Evolutionary conservation across 2,888 invertebrate species (phyloP), one percentile per base, ranked within the genome.

Genomic region (Flabesymbios commensalis): DNA sequence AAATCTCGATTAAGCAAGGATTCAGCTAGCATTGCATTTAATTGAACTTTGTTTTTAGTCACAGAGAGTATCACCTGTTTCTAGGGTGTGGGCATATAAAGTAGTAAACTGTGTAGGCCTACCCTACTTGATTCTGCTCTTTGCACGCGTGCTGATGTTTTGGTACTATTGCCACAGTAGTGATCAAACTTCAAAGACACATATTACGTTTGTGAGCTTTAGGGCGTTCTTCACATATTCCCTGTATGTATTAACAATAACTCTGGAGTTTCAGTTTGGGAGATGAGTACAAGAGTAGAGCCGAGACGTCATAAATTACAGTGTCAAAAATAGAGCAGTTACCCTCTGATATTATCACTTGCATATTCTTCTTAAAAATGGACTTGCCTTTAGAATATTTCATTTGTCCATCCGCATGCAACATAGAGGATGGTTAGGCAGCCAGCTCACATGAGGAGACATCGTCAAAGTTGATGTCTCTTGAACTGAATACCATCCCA

Each of bases 391-490:
- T 47, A 3, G 41, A 26, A 24, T 59, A 28, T 17, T 43, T 33
- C 45, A 61, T 58, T 28, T 49, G 14, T 17, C 49, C 57, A 39
- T 59, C 57, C 41, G 57, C 41, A 51, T 58, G 3, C 48, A 58
- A 61, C 61, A 61, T 61, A n/a, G 57, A 59, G 36, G 61, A 39
- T 29, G 61, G 57, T 26, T 57, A 59, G 48, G 57, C 61, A 36
- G 57, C 57, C 49, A 61, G 32, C 43, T 58, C 57, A 42, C 29
- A 61, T 19, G 41, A 29, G 26, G 59, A 41, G 28, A 61, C 61
- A 36, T 58, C 61, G 41, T 57, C 41, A 32, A 61, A 22, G 49
- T 59, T 31, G 39, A 61, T 49, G 17, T 59, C 49, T 2, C 36
- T 33, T 33, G 31, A 47, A 3, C 49, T 57, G 19, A 22, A 47